These are phyloP conservation scores for Hapalemur alaotrensis DNA, from an alignment of 2,797 vertebrate species.

Conservation along the genomic window DNA sequence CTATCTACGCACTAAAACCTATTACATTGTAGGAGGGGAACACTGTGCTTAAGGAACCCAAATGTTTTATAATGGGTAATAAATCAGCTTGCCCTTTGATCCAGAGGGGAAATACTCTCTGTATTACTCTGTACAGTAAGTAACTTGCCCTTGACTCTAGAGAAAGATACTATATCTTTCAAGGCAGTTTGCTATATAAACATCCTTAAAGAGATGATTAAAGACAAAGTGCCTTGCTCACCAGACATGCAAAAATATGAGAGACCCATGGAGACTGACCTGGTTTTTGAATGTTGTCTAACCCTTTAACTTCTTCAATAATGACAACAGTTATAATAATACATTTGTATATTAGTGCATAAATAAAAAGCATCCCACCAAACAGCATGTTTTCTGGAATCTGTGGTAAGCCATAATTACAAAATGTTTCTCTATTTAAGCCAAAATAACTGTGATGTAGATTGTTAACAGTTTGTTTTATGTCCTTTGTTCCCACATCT, in stretches of 20 bases:
- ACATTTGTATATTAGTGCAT: neutral
- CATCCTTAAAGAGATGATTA: neutral
- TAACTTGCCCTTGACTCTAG: neutral
- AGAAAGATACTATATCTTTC: neutral
- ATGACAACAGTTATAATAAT: neutral
- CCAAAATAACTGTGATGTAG: neutral
- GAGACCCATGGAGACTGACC: neutral
- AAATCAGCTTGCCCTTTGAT: neutral
- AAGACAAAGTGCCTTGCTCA: neutral
- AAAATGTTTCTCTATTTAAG: neutral
- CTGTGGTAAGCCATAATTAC: neutral
- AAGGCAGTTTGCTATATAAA: neutral
- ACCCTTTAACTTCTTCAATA: neutral
- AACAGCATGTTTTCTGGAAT: neutral
- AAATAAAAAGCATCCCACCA: neutral
- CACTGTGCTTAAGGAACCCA: neutral
- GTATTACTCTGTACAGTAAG: neutral
- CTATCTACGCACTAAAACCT: accelerated
- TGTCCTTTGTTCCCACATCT: neutral
- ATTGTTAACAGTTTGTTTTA: neutral
- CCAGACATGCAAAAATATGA: neutral
- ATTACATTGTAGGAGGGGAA: neutral
- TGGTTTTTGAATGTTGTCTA: neutral
- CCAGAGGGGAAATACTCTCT: neutral
- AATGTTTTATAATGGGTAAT: neutral